Conservation (phyloP, 2,888 invertebrate genomes). For the Myopa testacea region DNA sequence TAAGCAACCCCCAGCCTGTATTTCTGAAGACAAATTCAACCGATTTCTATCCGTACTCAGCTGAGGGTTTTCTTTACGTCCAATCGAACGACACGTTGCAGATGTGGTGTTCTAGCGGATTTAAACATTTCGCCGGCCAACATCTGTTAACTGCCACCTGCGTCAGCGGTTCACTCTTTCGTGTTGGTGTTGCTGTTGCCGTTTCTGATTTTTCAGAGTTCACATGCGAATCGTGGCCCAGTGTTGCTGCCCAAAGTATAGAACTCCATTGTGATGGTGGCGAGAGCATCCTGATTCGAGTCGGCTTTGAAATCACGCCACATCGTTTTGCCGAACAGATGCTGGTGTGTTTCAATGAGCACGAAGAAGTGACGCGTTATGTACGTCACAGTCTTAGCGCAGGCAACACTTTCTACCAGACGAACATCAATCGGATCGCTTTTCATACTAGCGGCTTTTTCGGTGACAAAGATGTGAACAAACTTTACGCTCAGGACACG, state of each 20-base stretch:
- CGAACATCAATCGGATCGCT: constrained; percentile 63
- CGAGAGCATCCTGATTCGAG: constrained; percentile 56
- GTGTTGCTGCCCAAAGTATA: constrained; percentile 58
- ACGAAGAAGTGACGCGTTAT: constrained; percentile 66
- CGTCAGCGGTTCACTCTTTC: constrained; percentile 58
- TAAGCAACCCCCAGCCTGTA: background rate
- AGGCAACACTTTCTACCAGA: constrained; percentile 68
- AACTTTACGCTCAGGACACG: constrained; percentile 62
- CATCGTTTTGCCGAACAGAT: constrained; percentile 64
- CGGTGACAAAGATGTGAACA: constrained; percentile 61
- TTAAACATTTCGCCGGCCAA: constrained; percentile 45
- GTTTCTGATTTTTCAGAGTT: constrained; percentile 60
- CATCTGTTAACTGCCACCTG: constrained; percentile 61
- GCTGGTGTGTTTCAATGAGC: constrained; percentile 68
- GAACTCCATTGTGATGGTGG: constrained; percentile 61
- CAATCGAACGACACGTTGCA: constrained; percentile 56
- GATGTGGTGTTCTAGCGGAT: constrained; percentile 61
- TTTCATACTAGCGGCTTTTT: constrained; percentile 65
- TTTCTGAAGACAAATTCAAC: constrained; percentile 50
- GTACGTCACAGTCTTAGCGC: constrained; percentile 64
- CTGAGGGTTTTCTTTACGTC: constrained; percentile 57
- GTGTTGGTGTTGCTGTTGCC: constrained; percentile 51
- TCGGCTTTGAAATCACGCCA: constrained; percentile 64
- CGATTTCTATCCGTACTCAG: constrained; percentile 57
- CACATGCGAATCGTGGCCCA: constrained; percentile 62